Base-by-base conservation (phyloP, 2,888 invertebrate genomes). In the Tromatobia lineatoria region DNA sequence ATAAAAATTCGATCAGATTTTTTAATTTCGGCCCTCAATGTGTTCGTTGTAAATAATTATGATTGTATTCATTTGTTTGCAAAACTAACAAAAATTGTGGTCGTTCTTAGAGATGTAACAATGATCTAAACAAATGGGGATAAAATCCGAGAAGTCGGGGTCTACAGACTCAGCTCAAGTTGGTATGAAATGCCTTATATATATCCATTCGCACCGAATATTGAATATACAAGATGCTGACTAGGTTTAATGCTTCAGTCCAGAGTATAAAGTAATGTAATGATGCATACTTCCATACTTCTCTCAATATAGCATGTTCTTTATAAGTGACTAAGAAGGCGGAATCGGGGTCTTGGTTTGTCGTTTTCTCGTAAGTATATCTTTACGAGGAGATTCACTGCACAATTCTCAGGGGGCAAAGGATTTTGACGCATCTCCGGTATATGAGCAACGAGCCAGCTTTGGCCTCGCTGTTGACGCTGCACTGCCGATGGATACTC, bases 401-500 rank as follows among this genome's bases (percentile, higher is more conserved):
- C 70, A 66, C 67, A 73, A 80, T 80, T 80, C 79, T 64, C 79
- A 47, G 57, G 64, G 54, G 66, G 45, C 45, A 73, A 71, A 71
- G 64, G 78, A 79, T 80, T 80, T 80, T 66, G 79, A 66, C 66
- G 64, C 34, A 66, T 73, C 45, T 29, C 42, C 8, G 66, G 57
- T 47, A 25, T 47, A 25, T 66, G 38, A 64, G 8, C 47, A 15
- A 2, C 42, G 10, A 57, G 15, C 64, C 20, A 38, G 64, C 13
- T 34, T n/a, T 52, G 15, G 8, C 7, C 18, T 52, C 8, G 3
- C 25, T 71, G 64, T 8, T 71, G 38, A 38, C 20, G 13, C 64
- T 23, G 42, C 11, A 42, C 42, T 54, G 50, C 47, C 15, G 6
- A 50, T 52, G 20, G 38, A 23, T 15, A 38, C 38, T 13, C 11